A percentile compares a stretch with the other conserved stretches of the same genome.
Conservation (phyloP, 2,888 invertebrate genomes). For the Copidosoma aretas region DNA sequence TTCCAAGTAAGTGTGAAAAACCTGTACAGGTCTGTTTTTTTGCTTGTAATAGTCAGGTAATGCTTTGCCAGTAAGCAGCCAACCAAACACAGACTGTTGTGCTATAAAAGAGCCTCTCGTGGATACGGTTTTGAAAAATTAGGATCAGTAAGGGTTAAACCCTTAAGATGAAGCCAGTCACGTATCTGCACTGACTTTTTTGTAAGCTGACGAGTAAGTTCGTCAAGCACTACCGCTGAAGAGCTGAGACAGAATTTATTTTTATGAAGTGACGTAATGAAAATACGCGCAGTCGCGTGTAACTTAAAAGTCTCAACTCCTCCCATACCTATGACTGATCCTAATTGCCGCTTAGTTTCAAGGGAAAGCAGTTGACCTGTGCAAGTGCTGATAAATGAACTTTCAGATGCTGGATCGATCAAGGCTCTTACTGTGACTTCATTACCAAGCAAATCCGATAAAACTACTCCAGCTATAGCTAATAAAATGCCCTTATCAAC, state of each 20-base stretch:
- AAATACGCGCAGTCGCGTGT: too few species aligned
- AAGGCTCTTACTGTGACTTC: neutral
- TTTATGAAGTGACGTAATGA: neutral
- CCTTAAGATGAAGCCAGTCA: neutral
- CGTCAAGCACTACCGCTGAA: neutral
- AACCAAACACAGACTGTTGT: too few species aligned
- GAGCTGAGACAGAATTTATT: neutral
- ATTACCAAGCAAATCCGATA: neutral
- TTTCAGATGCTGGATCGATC: neutral
- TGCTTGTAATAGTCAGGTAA: too few species aligned
- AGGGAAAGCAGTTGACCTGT: neutral
- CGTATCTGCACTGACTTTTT: neutral
- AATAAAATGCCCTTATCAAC: too few species aligned
- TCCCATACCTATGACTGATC: neutral
- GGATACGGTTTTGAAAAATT: neutral
- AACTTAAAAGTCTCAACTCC: neutral
- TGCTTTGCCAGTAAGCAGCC: neutral
- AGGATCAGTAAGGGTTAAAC: neutral
- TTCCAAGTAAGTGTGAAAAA: too few species aligned
- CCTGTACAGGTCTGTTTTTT: too few species aligned
- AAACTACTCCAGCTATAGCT: neutral
- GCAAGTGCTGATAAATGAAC: neutral
- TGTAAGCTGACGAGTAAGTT: neutral
- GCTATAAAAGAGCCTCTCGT: too few species aligned
- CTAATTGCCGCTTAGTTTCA: too few species aligned